Conservation (phyloP, 1,140 invertebrate species). For the Drosophila novamexicana region DNA sequence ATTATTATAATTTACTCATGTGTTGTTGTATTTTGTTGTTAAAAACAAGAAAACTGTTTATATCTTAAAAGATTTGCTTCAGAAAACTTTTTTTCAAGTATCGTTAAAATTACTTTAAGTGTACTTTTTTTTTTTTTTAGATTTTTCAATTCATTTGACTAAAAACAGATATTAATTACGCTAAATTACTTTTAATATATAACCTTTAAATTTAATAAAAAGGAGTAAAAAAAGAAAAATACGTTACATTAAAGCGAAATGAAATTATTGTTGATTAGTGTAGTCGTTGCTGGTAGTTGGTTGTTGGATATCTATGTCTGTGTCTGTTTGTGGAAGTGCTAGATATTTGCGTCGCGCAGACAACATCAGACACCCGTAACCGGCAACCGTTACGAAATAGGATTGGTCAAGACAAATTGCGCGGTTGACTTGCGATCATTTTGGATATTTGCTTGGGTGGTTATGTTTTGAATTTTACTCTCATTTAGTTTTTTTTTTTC, state of each 20-base stretch:
- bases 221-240: slow-evolving; percentile 64
- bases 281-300: slow-evolving; percentile 39
- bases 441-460: slow-evolving; percentile 64
- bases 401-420: slow-evolving; percentile 56
- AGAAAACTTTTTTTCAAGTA: slow-evolving; percentile 61
- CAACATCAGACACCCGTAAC: slow-evolving; percentile 44
- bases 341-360: slow-evolving; percentile 24
- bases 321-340: slow-evolving; percentile 4
- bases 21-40: slow-evolving; percentile 66
- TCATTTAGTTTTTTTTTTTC: slow-evolving; percentile 50
- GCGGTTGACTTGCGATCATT: slow-evolving; percentile 45
- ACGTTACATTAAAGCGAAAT: slow-evolving; percentile 71
- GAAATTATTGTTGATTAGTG: slow-evolving; percentile 46
- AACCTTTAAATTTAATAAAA: slow-evolving; percentile 76
- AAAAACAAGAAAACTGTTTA: slow-evolving; percentile 82
- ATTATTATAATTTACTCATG: slow-evolving; percentile 65
- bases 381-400: slow-evolving; percentile 32
- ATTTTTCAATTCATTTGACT: slow-evolving; percentile 74
- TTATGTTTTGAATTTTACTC: slow-evolving; percentile 37
- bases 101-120: slow-evolving; percentile 74
- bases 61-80: slow-evolving; percentile 65
- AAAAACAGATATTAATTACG: slow-evolving; percentile 80
- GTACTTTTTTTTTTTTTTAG: slow-evolving; percentile 43
- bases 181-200: slow-evolving; percentile 80
- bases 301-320: slow-evolving; percentile 33